Evolutionary conservation across 1,140 invertebrate genomes (phyloP).

Genomic region (Procambarus clarkii): DNA sequence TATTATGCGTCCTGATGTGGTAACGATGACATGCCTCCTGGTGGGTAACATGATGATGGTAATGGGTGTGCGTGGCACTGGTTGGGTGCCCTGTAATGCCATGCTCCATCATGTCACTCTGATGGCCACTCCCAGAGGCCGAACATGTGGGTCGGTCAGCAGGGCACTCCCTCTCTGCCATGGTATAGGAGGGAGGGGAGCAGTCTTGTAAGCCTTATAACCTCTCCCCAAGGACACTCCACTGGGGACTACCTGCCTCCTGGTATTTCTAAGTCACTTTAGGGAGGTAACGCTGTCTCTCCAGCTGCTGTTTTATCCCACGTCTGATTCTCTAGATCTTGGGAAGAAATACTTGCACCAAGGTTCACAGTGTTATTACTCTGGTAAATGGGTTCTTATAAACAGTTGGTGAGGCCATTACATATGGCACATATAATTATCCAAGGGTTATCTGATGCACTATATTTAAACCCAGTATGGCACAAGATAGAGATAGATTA

Average conservation of each 20-base stretch:
- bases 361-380: not conserved
- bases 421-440: too few relatives aligned
- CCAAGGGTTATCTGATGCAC: too few relatives aligned
- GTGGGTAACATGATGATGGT: not conserved
- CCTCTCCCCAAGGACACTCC: not conserved
- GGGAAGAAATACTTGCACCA: constrained; percentile 38
- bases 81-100: not conserved
- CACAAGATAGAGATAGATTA: too few relatives aligned
- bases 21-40: not conserved
- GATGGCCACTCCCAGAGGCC: not conserved
- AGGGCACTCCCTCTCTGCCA: not conserved
- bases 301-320: constrained; percentile 24
- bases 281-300: not conserved
- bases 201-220: not conserved
- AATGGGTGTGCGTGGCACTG: too few relatives aligned
- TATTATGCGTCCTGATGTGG: too few relatives aligned
- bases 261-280: not conserved
- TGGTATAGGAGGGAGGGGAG: not conserved
- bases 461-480: too few relatives aligned
- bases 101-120: not conserved
- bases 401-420: too few relatives aligned
- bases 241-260: not conserved
- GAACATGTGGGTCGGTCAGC: constrained; percentile 7
- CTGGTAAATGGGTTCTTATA: not conserved
- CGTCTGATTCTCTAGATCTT: constrained; percentile 29